phyloP scores from a whole-genome alignment of 2,797 vertebrate genomes.

The Urosaurus nigricauda region DNA sequence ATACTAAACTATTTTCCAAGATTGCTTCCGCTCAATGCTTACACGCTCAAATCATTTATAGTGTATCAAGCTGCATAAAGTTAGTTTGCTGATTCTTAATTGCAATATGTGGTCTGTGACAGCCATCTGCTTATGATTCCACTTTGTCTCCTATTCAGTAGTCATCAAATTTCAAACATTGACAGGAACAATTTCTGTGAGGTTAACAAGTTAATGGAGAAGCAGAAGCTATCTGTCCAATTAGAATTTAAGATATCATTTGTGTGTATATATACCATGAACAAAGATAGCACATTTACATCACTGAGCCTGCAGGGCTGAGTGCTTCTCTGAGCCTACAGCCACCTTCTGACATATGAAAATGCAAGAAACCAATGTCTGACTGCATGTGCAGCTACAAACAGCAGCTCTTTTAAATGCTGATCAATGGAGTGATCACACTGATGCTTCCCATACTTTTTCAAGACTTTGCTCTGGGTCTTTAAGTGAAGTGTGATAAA shows the following conservation, averaged over 20 bases:
- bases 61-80: slow-evolving; percentile 25
- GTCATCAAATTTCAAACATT: slow-evolving; percentile 70
- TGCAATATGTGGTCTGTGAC: slow-evolving; percentile 57
- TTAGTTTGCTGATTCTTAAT: slow-evolving; percentile 58
- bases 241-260: slow-evolving; percentile 34
- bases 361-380: slow-evolving; percentile 6
- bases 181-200: slow-evolving; percentile 58
- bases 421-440: background rate
- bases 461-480: too few species aligned
- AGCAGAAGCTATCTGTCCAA: slow-evolving; percentile 27
- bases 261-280: background rate
- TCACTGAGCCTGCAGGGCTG: background rate
- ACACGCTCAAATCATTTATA: slow-evolving; percentile 40
- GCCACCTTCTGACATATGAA: background rate
- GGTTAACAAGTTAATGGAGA: slow-evolving; percentile 47
- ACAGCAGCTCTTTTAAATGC: background rate
- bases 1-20: slow-evolving; percentile 26
- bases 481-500: too few species aligned
- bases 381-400: background rate
- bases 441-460: background rate
- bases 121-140: slow-evolving; percentile 67
- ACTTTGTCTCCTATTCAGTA: slow-evolving; percentile 45
- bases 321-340: background rate
- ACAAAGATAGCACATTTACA: background rate
- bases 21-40: slow-evolving; percentile 24